Evolutionary conservation across 1,140 invertebrate species (phyloP).

Genomic region (Drosophila sproati): DNA sequence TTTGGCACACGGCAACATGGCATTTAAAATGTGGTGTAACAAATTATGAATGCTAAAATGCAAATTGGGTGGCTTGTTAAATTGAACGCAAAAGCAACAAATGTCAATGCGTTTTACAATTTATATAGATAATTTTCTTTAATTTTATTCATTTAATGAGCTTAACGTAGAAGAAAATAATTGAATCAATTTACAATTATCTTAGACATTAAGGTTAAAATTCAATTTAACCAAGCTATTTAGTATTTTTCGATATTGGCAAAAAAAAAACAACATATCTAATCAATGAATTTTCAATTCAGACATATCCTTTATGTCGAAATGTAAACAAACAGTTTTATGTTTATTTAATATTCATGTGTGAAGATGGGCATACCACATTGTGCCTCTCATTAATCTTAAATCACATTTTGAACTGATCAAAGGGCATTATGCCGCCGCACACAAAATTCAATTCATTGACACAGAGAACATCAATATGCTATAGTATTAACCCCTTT

Average conservation of each 20-base stretch:
- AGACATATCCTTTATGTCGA: constrained; percentile 20
- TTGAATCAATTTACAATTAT: not conserved
- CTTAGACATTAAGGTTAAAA: not conserved
- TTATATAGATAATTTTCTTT: too few relatives aligned
- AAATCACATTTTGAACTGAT: constrained; percentile 59
- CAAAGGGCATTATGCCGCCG: constrained; percentile 31
- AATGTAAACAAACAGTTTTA: constrained; percentile 50
- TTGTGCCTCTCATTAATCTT: constrained; percentile 35
- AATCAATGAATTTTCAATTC: not conserved
- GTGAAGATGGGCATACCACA: not conserved
- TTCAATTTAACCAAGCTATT: too few relatives aligned
- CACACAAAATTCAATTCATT: not conserved
- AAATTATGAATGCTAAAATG: constrained; percentile 15
- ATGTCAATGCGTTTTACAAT: not conserved
- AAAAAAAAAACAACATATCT: too few relatives aligned
- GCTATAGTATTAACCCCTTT: constrained; percentile 11
- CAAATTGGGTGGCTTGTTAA: constrained; percentile 15
- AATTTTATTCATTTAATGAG: too few relatives aligned
- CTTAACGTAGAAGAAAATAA: too few relatives aligned
- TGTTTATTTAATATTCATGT: constrained; percentile 37
- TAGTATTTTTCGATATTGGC: too few relatives aligned
- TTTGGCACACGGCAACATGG: constrained; percentile 7
- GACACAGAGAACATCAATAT: constrained; percentile 9
- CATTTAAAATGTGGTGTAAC: constrained; percentile 19
- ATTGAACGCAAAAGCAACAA: constrained; percentile 3